Conservation (phyloP, 2,888 invertebrate species). For the Oasisia sp. region DNA sequence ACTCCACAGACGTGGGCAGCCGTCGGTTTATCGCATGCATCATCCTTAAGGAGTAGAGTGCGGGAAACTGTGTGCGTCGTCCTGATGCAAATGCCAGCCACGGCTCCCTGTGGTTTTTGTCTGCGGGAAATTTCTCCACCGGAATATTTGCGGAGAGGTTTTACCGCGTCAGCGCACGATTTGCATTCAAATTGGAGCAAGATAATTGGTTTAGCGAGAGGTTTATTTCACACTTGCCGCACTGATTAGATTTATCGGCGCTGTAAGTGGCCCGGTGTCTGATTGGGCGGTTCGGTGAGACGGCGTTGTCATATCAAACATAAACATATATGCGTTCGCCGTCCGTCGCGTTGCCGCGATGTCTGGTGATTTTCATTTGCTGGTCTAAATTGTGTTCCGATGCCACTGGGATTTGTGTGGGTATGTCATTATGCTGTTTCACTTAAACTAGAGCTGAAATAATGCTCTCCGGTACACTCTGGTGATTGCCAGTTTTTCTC, state of each 20-base stretch:
- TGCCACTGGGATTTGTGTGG: no score
- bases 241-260: neutral
- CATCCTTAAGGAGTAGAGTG: neutral
- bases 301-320: neutral
- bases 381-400: neutral
- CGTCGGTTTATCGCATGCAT: neutral
- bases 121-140: neutral
- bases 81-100: neutral
- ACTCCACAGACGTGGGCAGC: neutral
- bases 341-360: neutral
- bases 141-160: neutral
- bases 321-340: neutral
- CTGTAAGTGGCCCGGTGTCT: neutral
- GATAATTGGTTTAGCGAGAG: neutral
- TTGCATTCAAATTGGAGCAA: neutral
- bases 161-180: neutral
- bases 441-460: no score
- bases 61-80: neutral
- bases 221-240: slow-evolving; percentile 13
- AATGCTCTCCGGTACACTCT: no score
- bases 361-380: neutral
- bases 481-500: no score
- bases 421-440: no score
- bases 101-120: neutral
- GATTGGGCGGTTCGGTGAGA: neutral